These are phyloP conservation scores for Hyperopisus bebe DNA, from an alignment of 2,113 vertebrate species.

Conservation along the genomic window DNA sequence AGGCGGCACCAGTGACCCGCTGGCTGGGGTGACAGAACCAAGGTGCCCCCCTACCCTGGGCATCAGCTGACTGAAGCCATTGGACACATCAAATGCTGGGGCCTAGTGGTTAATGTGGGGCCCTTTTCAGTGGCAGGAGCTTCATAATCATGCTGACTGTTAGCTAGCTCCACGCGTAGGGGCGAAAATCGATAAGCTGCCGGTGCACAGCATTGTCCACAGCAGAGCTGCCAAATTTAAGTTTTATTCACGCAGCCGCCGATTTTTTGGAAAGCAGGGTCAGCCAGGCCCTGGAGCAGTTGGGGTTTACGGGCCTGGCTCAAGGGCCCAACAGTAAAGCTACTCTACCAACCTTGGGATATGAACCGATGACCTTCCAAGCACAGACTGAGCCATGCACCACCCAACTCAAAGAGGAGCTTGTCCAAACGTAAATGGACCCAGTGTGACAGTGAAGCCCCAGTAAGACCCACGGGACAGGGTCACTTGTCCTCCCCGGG, in stretches of 20 bases:
- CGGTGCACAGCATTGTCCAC: not conserved
- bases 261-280: not conserved
- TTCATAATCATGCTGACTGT: not conserved
- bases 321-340: not conserved
- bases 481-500: not conserved
- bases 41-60: conserved; percentile 19
- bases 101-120: not conserved
- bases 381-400: not conserved
- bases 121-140: not conserved
- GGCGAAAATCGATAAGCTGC: not conserved
- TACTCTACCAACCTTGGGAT: not conserved
- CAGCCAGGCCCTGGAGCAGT: not conserved
- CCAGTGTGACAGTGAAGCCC: not conserved
- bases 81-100: not conserved
- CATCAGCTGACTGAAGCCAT: not conserved
- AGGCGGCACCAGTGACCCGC: not conserved
- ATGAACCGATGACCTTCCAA: not conserved
- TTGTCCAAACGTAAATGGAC: not conserved
- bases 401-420: not conserved
- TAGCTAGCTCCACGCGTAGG: not conserved
- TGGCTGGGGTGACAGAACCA: not conserved
- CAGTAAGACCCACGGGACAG: not conserved
- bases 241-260: not conserved
- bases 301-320: not conserved
- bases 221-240: not conserved